Conservation (phyloP, 2,113 vertebrate species). For the Anser cygnoides region DNA sequence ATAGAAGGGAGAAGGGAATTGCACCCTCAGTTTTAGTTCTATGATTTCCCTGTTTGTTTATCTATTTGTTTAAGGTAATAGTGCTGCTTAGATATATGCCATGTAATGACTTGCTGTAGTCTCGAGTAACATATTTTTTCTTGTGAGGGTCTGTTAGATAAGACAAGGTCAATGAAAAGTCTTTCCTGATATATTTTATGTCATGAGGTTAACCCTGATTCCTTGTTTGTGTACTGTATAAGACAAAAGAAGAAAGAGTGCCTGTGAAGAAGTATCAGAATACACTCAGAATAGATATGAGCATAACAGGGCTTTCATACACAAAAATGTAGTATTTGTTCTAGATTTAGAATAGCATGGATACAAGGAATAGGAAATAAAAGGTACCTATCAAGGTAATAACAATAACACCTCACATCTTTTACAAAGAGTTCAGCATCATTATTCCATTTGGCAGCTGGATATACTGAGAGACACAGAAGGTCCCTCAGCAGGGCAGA, state of each 20-base stretch:
- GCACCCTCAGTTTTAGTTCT: not conserved
- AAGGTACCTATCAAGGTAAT: not conserved
- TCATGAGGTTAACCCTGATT: not conserved
- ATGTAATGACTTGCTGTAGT: not conserved
- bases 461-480: not conserved
- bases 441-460: not conserved
- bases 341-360: not conserved
- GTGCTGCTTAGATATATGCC: not conserved
- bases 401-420: not conserved
- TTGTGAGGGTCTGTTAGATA: not conserved
- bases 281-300: rapidly evolving
- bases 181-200: not conserved
- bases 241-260: not conserved
- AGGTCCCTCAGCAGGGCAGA: not conserved
- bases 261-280: not conserved
- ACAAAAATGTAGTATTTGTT: not conserved
- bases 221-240: not conserved
- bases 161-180: not conserved
- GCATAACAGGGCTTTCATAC: not conserved
- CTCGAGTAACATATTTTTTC: not conserved
- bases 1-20: not conserved
- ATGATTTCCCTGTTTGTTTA: not conserved
- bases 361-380: not conserved
- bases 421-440: not conserved
- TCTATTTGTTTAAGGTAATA: not conserved